Percentiles rank a stretch among this genome's conserved stretches.
phyloP scores from a whole-genome alignment of 2,888 invertebrate genomes.

The Yponomeuta malinellus region DNA sequence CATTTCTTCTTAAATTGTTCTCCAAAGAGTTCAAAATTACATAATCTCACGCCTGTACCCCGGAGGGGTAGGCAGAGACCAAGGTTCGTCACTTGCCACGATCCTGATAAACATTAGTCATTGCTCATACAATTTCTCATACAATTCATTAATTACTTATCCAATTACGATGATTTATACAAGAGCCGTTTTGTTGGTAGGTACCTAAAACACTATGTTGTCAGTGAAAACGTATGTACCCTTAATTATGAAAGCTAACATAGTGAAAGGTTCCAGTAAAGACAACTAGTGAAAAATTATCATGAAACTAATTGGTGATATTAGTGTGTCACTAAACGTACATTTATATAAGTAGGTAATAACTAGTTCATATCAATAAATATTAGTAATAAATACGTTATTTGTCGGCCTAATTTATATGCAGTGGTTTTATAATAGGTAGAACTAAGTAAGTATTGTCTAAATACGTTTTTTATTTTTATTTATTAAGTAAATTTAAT shows the following conservation, averaged over 20 bases:
- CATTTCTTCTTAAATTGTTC: too few relatives aligned
- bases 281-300: background rate
- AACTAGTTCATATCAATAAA: background rate
- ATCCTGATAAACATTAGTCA: too few relatives aligned
- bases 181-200: too few relatives aligned
- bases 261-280: background rate
- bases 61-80: too few relatives aligned
- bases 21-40: too few relatives aligned
- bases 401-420: background rate
- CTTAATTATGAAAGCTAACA: background rate
- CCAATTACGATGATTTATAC: too few relatives aligned
- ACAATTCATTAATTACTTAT: too few relatives aligned
- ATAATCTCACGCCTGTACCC: too few relatives aligned
- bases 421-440: background rate
- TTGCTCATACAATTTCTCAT: too few relatives aligned
- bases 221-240: background rate
- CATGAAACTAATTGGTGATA: background rate
- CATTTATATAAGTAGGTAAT: background rate
- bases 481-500: constrained; percentile 17
- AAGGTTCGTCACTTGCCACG: too few relatives aligned
- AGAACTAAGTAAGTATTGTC: constrained; percentile 51
- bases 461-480: constrained; percentile 47
- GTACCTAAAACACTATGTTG: background rate
- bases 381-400: background rate
- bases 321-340: background rate